Evolutionary conservation across 2,888 invertebrate genomes (phyloP).

Genomic region (Euproctis similis): DNA sequence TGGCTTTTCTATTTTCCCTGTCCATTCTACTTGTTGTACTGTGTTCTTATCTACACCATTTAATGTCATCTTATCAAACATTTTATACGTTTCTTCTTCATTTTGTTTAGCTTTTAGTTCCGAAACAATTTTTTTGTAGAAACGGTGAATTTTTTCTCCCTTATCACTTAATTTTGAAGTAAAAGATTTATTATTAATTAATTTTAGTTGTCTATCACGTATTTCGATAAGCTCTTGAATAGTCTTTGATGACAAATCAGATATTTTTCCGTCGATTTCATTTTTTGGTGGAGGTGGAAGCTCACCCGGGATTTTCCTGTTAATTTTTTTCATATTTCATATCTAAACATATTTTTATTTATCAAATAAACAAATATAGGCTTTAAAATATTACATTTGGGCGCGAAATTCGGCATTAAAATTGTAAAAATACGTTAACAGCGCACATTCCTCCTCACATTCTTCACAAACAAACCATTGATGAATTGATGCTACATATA

Average conservation of each 20-base stretch:
- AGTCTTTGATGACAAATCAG: conserved; percentile 61
- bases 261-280: conserved; percentile 73
- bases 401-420: too few relatives aligned
- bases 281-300: conserved; percentile 56
- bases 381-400: too few relatives aligned
- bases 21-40: conserved; percentile 77
- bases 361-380: too few relatives aligned
- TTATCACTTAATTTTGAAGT: conserved; percentile 74
- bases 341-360: too few relatives aligned
- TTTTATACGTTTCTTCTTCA: conserved; percentile 63
- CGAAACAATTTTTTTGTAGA: conserved; percentile 58
- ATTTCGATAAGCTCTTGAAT: conserved; percentile 69
- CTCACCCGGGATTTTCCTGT: conserved; percentile 65
- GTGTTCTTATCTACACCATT: conserved; percentile 52
- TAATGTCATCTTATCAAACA: conserved; percentile 69
- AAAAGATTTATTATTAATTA: conserved; percentile 70
- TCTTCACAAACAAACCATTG: too few relatives aligned
- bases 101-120: conserved; percentile 68
- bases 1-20: conserved; percentile 52
- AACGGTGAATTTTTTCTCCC: conserved; percentile 72
- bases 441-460: too few relatives aligned
- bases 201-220: conserved; percentile 72
- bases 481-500: too few relatives aligned
- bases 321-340: conserved; percentile 47
- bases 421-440: too few relatives aligned